Conservation (phyloP, 2,888 invertebrate species). For the Panorpa germanica region DNA sequence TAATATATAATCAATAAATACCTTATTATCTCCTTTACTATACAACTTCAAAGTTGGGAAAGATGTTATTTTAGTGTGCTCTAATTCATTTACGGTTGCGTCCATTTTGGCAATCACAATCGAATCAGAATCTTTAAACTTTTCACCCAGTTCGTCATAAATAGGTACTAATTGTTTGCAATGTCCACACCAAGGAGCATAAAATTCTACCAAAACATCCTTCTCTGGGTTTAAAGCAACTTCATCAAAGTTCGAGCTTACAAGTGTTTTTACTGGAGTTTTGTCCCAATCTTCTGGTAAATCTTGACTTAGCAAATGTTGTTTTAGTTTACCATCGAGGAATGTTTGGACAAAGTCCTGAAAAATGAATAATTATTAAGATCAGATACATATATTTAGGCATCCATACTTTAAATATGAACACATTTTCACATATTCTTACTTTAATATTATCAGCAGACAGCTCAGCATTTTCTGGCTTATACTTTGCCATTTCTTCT, state of each 20-base stretch:
- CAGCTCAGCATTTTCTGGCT: conserved; percentile 61
- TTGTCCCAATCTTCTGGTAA: conserved; percentile 96
- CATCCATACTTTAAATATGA: background rate
- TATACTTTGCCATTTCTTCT: conserved; percentile 96
- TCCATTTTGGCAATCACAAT: conserved; percentile 97
- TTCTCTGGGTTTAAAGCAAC: conserved; percentile 76
- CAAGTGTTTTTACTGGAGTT: conserved; percentile 78
- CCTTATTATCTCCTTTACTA: conserved; percentile 75
- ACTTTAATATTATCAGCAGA: conserved; percentile 44
- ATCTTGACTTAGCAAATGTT: conserved; percentile 85
- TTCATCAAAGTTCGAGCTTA: conserved; percentile 88
- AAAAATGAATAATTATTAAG: conserved; percentile 18
- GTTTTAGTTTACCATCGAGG: conserved; percentile 83
- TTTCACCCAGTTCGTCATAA: conserved; percentile 89
- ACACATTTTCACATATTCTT: background rate
- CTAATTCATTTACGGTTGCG: conserved; percentile 93
- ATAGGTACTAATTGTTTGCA: conserved; percentile 96
- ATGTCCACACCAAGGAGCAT: conserved; percentile 98
- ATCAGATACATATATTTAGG: conserved; percentile 17
- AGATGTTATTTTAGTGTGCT: conserved; percentile 83
- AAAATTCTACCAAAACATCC: conserved; percentile 95
- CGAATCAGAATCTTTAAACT: conserved; percentile 65
- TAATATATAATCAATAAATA: no score
- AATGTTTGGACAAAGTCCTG: conserved; percentile 72
- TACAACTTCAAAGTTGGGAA: conserved; percentile 93